Evolutionary conservation across 2,888 invertebrate genomes (phyloP).

Genomic region (Chesias legatella): DNA sequence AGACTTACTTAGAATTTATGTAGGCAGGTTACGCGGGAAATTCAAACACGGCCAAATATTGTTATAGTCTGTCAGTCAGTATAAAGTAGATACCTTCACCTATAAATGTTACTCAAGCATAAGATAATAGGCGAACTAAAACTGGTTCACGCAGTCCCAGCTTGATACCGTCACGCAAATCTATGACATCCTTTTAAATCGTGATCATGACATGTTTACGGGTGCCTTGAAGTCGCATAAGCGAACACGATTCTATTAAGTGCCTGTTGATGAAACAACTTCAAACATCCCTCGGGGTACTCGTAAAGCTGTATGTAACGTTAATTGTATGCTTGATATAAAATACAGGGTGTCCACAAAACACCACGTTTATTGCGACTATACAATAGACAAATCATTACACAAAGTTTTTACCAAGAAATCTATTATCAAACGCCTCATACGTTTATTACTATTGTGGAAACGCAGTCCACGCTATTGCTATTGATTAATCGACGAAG

Average conservation of each 20-base stretch:
- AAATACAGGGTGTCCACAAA: neutral
- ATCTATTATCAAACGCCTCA: no score
- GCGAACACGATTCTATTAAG: constrained; percentile 27
- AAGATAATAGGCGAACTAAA: neutral
- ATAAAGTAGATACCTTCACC: no score
- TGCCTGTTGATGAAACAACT: constrained; percentile 15
- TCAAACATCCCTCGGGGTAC: constrained; percentile 20
- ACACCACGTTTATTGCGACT: no score
- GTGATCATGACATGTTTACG: constrained; percentile 19
- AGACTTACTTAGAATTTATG: no score
- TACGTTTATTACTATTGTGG: no score
- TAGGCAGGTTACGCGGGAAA: no score
- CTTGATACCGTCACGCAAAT: neutral
- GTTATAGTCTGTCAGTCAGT: no score
- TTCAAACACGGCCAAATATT: no score
- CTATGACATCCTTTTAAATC: constrained; percentile 7
- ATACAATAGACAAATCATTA: no score
- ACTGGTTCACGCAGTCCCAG: neutral
- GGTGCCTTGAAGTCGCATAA: constrained; percentile 12
- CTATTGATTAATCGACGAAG: no score
- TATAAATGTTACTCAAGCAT: neutral
- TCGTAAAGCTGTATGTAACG: constrained; percentile 22
- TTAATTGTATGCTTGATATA: constrained; percentile 15
- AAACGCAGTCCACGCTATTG: no score
- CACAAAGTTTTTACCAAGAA: no score